Conservation (phyloP, 2,888 invertebrate species). For the Epinotia demarniana region DNA sequence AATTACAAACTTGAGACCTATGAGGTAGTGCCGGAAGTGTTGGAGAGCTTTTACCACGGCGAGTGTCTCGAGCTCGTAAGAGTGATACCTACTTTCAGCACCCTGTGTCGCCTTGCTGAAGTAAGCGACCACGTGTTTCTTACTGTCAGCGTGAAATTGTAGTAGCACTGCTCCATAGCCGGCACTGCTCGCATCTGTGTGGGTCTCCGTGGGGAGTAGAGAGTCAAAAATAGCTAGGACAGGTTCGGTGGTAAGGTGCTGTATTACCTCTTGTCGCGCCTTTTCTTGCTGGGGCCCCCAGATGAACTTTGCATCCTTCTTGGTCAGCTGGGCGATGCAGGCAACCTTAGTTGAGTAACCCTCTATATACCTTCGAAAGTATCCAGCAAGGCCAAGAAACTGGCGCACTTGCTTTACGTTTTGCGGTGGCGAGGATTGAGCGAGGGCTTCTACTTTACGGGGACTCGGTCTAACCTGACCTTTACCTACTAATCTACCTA, state of each 20-base stretch:
- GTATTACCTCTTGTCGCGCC: not conserved
- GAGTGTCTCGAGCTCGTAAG: too few relatives aligned
- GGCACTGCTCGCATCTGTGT: too few relatives aligned
- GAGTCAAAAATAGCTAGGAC: conserved; percentile 2
- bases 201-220: too few relatives aligned
- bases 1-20: too few relatives aligned
- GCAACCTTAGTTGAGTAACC: not conserved
- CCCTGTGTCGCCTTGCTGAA: too few relatives aligned
- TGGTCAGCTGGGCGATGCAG: conserved; percentile 5
- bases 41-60: too few relatives aligned
- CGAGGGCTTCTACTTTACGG: not conserved
- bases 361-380: conserved; percentile 6
- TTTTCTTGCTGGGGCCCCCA: not conserved
- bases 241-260: not conserved
- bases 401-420: conserved; percentile 8
- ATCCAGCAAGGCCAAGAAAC: conserved; percentile 6
- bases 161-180: conserved; percentile 6
- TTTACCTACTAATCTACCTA: not conserved
- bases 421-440: not conserved
- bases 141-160: not conserved
- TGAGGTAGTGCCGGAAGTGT: too few relatives aligned
- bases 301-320: not conserved
- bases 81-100: too few relatives aligned
- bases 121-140: not conserved
- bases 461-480: conserved; percentile 24